phyloP scores from a whole-genome alignment of 2,888 invertebrate species.

The Philonicus albiceps region DNA sequence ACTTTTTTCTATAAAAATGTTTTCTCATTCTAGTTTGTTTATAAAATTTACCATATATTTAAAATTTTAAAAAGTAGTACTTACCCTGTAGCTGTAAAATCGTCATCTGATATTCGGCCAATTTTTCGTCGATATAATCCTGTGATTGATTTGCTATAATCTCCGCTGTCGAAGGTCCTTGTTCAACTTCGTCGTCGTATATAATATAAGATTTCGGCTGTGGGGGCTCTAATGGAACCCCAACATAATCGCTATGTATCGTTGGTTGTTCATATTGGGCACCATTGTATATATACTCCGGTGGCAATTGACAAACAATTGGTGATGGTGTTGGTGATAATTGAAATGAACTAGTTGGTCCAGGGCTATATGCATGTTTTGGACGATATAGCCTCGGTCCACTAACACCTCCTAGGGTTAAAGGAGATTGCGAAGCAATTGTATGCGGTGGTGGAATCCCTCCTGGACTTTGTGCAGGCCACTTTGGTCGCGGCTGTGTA shows the following conservation, averaged over 20 bases:
- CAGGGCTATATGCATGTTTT: slow-evolving; percentile 60
- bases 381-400: slow-evolving; percentile 64
- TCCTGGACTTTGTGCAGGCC: slow-evolving; percentile 63
- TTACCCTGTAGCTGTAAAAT: slow-evolving; percentile 89
- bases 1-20: not conserved
- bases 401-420: slow-evolving; percentile 50
- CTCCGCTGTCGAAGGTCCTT: slow-evolving; percentile 87
- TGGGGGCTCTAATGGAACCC: slow-evolving; percentile 79
- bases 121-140: slow-evolving; percentile 92
- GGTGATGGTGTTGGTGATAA: slow-evolving; percentile 69
- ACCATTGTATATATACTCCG: slow-evolving; percentile 66
- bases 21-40: not conserved
- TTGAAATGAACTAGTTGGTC: slow-evolving; percentile 60
- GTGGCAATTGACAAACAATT: slow-evolving; percentile 69
- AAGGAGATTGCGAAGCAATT: slow-evolving; percentile 54
- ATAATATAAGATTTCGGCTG: slow-evolving; percentile 69
- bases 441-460: slow-evolving; percentile 55
- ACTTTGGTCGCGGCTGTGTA: slow-evolving; percentile 73
- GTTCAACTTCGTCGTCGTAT: slow-evolving; percentile 74
- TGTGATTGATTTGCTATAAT: slow-evolving; percentile 93
- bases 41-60: not conserved
- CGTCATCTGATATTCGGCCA: slow-evolving; percentile 92
- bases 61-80: slow-evolving; percentile 53
- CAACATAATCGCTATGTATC: slow-evolving; percentile 73
- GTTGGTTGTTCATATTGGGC: slow-evolving; percentile 41